phyloP scores from a whole-genome alignment of 1,140 invertebrate species.

The Apocrypta bakeri region DNA sequence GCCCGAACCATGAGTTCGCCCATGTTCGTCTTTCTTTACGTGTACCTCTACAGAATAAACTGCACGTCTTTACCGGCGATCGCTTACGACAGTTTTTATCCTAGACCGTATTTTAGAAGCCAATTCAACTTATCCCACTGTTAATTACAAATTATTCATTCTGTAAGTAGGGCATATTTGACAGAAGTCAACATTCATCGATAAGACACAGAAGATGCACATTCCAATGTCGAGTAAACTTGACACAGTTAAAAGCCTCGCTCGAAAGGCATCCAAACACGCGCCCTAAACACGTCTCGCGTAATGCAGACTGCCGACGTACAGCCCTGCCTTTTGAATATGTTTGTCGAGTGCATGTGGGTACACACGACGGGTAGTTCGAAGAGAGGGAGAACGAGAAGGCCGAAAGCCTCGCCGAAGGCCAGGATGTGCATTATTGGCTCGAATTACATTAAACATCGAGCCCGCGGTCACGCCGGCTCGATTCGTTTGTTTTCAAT shows the following conservation, averaged over 20 bases:
- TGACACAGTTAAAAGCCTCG: conserved; percentile 31
- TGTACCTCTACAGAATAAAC: background rate
- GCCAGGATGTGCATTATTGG: conserved; percentile 73
- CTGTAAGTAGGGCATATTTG: background rate
- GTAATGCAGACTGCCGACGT: background rate
- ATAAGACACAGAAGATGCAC: background rate
- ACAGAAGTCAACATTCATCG: no score
- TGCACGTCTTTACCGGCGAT: no score
- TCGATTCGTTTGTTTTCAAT: conserved; percentile 53
- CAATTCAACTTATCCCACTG: background rate
- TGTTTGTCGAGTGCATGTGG: conserved; percentile 61
- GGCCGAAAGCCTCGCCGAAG: conserved; percentile 56
- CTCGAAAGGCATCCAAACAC: background rate
- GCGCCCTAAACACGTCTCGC: background rate
- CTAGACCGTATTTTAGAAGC: background rate
- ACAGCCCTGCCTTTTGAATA: conserved; percentile 51
- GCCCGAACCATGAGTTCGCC: background rate
- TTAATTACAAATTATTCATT: background rate
- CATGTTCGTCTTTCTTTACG: background rate
- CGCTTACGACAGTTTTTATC: background rate
- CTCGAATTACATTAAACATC: conserved; percentile 73
- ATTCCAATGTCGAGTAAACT: conserved; percentile 3
- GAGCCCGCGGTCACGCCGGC: conserved; percentile 45
- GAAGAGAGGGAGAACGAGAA: background rate
- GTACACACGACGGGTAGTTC: conserved; percentile 20